Percentiles rank a stretch among this genome's conserved stretches.
Evolutionary conservation across 2,888 invertebrate genomes (phyloP).

Genomic region (Leptura quadrifasciata): DNA sequence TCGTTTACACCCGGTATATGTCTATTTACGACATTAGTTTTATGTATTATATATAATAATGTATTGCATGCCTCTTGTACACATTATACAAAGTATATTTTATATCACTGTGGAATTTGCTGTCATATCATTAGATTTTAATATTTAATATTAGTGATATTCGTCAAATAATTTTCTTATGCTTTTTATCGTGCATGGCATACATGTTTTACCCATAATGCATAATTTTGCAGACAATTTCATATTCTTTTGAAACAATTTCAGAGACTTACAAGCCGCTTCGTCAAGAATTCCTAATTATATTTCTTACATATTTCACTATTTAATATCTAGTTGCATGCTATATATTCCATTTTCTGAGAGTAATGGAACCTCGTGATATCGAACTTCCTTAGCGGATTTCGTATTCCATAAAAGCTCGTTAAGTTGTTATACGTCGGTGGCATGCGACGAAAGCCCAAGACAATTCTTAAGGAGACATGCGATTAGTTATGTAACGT

Average conservation of each 20-base stretch:
- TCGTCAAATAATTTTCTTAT: background rate
- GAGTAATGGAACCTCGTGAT: conserved; percentile 53
- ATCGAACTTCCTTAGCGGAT: conserved; percentile 59
- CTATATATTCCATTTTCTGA: conserved; percentile 15
- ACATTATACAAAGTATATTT: too few species aligned
- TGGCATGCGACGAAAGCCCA: conserved; percentile 59
- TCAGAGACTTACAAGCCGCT: background rate
- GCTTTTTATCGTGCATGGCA: background rate
- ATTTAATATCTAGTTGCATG: conserved; percentile 17
- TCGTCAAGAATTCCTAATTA: background rate
- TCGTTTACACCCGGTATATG: too few species aligned
- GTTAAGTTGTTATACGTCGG: conserved; percentile 58
- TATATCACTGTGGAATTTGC: too few species aligned
- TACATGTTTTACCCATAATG: background rate
- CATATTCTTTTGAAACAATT: background rate
- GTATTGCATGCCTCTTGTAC: too few species aligned
- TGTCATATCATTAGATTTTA: too few species aligned
- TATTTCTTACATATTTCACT: conserved; percentile 1
- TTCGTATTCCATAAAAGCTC: conserved; percentile 63
- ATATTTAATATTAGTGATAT: too few species aligned
- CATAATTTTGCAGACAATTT: background rate
- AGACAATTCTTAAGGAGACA: conserved; percentile 52
- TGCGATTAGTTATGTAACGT: conserved; percentile 49
- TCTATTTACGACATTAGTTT: too few species aligned
- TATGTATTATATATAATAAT: too few species aligned